Evolutionary conservation across 2,888 invertebrate genomes (phyloP).

Genomic region (Callosobruchus maculatus): DNA sequence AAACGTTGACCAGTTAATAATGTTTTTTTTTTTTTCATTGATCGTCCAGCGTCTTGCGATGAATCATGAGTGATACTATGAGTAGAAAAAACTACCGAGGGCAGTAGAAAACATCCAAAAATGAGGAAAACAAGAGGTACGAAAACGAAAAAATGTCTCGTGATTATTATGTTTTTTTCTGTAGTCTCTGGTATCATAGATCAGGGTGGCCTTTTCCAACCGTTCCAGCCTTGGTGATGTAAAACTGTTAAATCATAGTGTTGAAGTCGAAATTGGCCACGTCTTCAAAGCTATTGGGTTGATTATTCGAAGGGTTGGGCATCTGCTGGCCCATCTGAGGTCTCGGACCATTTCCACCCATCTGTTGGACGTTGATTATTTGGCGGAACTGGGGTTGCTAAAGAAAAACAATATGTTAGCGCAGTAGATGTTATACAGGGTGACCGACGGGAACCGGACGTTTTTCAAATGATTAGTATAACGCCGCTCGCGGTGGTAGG

Average conservation of each 20-base stretch:
- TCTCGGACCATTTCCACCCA: slow-evolving; percentile 51
- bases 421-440: too few relatives aligned
- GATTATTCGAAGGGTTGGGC: slow-evolving; percentile 44
- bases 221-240: neutral
- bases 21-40: too few relatives aligned
- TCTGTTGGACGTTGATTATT: slow-evolving; percentile 56
- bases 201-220: neutral
- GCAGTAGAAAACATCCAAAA: too few relatives aligned
- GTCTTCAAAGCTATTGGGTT: slow-evolving; percentile 39
- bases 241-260: slow-evolving; percentile 3
- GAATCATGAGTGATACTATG: too few relatives aligned
- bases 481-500: too few relatives aligned
- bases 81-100: too few relatives aligned
- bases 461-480: too few relatives aligned
- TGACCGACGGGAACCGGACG: too few relatives aligned
- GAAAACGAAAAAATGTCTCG: too few relatives aligned
- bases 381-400: slow-evolving; percentile 70
- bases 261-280: slow-evolving; percentile 42
- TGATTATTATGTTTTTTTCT: neutral
- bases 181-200: neutral
- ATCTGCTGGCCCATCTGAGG: slow-evolving; percentile 49
- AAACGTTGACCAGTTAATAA: too few relatives aligned
- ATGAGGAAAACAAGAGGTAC: too few relatives aligned
- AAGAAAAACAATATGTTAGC: slow-evolving; percentile 32
- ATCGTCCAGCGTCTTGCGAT: too few relatives aligned